phyloP scores from a whole-genome alignment of 2,797 vertebrate genomes.

The Eutrigla gurnardus region DNA sequence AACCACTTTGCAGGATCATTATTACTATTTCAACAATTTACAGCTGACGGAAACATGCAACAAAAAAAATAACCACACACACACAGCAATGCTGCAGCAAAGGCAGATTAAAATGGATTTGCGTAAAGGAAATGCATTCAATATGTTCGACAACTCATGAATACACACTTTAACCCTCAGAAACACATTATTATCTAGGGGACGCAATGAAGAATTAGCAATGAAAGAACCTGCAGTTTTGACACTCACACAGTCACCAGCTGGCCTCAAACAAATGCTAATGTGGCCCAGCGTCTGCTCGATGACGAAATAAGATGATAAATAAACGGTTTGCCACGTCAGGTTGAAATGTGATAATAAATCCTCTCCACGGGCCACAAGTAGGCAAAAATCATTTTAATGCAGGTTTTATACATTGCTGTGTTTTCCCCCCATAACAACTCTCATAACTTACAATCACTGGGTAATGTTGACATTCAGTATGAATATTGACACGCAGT shows the following conservation, averaged over 20 bases:
- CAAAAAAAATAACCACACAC: neutral
- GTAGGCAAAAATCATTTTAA: neutral
- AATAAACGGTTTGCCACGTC: fast-evolving
- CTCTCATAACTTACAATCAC: neutral
- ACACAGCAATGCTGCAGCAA: neutral
- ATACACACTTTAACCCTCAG: neutral
- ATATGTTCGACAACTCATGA: neutral
- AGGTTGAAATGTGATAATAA: neutral
- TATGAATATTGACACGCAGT: neutral
- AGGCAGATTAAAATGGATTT: neutral
- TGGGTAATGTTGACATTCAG: neutral
- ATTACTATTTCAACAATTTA: neutral
- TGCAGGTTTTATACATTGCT: neutral
- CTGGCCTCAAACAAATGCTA: neutral
- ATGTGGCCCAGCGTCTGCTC: neutral
- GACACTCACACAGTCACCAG: neutral
- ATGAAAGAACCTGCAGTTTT: neutral
- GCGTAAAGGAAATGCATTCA: neutral
- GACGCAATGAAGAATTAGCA: neutral
- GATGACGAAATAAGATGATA: neutral
- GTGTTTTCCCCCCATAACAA: neutral
- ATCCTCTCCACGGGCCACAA: neutral
- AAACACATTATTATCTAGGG: neutral
- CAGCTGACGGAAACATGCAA: neutral
- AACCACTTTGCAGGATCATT: neutral